phyloP scores from a whole-genome alignment of 2,888 invertebrate species.

The Cephus nigrinus region DNA sequence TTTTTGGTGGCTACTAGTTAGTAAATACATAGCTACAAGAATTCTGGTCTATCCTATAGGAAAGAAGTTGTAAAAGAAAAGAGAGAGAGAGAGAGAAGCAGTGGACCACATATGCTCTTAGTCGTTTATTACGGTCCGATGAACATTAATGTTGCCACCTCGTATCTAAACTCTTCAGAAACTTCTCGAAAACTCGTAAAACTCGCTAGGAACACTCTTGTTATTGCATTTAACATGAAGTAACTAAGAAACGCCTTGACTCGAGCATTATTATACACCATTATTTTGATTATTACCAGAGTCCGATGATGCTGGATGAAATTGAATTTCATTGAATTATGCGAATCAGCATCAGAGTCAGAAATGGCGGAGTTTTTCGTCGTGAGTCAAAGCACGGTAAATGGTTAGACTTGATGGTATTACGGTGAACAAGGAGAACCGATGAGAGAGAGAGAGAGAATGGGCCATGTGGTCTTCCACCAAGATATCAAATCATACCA shows the following conservation, averaged over 20 bases:
- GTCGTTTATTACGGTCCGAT: neutral
- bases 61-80: neutral
- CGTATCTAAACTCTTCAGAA: constrained; percentile 3
- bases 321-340: neutral
- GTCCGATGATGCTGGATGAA: neutral
- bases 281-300: neutral
- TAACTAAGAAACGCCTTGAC: neutral
- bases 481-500: constrained; percentile 65
- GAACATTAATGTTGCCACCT: constrained; percentile 3
- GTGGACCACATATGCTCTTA: neutral
- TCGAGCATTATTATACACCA: neutral
- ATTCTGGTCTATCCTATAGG: neutral
- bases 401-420: neutral
- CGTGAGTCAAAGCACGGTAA: neutral
- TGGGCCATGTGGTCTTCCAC: constrained; percentile 64
- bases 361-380: neutral
- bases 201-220: neutral
- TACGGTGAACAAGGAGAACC: neutral
- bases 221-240: neutral
- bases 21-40: neutral
- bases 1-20: neutral
- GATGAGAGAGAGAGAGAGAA: constrained; percentile 1
- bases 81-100: neutral
- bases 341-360: neutral
- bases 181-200: constrained; percentile 1